A percentile compares a stretch with the other conserved stretches of the same genome.
Evolutionary conservation across 2,797 vertebrate genomes (phyloP).

Genomic region (Falco concolor): DNA sequence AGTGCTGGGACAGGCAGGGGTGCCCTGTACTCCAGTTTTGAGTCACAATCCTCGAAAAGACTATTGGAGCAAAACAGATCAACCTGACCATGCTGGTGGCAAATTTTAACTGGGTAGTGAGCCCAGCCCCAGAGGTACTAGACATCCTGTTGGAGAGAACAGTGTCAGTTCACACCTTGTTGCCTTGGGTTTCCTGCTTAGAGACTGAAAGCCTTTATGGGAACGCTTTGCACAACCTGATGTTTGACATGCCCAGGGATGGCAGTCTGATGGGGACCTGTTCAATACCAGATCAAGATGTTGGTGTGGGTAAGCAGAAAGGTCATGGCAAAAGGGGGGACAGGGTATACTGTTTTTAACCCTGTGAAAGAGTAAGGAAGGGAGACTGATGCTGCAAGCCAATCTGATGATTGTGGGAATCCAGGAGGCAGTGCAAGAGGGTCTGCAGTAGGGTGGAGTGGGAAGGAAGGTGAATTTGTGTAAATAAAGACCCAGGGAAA

Average conservation of each 20-base stretch:
- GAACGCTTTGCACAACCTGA: background rate
- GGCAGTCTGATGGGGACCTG: background rate
- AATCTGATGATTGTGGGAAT: background rate
- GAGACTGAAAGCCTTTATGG: background rate
- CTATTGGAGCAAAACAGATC: background rate
- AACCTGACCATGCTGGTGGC: background rate
- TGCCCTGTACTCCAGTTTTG: background rate
- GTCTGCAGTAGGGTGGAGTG: background rate
- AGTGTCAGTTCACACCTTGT: background rate
- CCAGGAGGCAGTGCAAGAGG: background rate
- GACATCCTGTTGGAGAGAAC: background rate
- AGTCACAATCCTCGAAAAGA: background rate
- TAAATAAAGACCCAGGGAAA: background rate
- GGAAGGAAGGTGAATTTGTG: background rate
- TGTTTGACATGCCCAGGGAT: background rate
- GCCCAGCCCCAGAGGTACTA: background rate
- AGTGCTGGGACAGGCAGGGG: background rate
- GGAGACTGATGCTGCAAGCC: background rate
- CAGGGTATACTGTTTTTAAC: background rate
- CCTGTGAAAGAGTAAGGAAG: background rate
- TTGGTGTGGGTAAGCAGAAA: background rate
- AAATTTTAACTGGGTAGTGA: background rate
- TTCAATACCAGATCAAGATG: background rate
- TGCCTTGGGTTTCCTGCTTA: background rate
- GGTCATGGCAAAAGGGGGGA: background rate